Evolutionary conservation across 2,888 invertebrate genomes (phyloP).

Genomic region (Dasysyrphus albostriatus): DNA sequence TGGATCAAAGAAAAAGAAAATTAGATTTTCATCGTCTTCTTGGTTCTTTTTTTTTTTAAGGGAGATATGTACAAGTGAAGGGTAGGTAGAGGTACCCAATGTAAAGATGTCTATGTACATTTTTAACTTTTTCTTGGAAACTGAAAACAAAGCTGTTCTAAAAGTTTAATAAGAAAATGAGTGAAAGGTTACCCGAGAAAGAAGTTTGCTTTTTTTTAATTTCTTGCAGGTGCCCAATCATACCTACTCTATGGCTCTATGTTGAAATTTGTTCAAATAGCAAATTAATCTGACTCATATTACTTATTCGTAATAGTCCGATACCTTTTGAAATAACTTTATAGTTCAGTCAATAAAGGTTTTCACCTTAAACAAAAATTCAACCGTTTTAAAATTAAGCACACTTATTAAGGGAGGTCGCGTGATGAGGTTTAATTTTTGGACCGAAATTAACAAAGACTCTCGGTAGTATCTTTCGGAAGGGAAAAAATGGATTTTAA

Average conservation of each 20-base stretch:
- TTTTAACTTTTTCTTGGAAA: conserved; percentile 13
- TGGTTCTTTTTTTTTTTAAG: background rate
- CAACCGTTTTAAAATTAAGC: too few relatives aligned
- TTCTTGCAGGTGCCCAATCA: background rate
- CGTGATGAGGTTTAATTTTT: too few relatives aligned
- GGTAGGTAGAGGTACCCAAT: too few relatives aligned
- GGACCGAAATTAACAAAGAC: too few relatives aligned
- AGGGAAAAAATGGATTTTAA: too few relatives aligned
- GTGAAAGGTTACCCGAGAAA: conserved; percentile 13
- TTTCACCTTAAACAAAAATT: too few relatives aligned
- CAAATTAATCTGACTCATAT: conserved; percentile 18
- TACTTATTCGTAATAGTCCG: too few relatives aligned
- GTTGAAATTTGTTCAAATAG: conserved; percentile 40
- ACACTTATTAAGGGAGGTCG: too few relatives aligned
- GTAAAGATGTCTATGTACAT: background rate
- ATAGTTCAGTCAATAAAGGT: too few relatives aligned
- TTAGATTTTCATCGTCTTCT: conserved; percentile 55
- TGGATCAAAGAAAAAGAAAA: conserved; percentile 64
- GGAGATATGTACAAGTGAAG: too few relatives aligned
- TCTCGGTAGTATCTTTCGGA: too few relatives aligned
- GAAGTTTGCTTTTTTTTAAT: background rate
- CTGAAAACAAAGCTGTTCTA: background rate
- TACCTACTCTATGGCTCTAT: background rate
- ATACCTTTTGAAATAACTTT: too few relatives aligned
- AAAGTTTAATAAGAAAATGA: conserved; percentile 53